A percentile compares a stretch with the other conserved stretches of the same genome.
These are phyloP conservation scores for Anomalospiza imberbis DNA, from an alignment of 2,797 vertebrate species.

Conservation along the genomic window DNA sequence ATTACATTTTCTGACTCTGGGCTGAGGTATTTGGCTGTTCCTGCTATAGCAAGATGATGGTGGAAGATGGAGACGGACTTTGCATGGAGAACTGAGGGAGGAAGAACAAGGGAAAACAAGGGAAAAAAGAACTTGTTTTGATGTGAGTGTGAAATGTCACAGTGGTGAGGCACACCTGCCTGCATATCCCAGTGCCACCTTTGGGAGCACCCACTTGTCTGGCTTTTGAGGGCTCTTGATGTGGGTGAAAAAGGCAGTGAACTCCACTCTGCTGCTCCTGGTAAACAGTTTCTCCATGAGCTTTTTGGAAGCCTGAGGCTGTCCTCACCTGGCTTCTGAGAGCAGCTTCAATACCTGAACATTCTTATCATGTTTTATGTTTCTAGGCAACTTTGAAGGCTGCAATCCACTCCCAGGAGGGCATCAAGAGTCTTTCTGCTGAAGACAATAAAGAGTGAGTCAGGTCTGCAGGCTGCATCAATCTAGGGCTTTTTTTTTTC, in stretches of 20 bases:
- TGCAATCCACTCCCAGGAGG: not conserved
- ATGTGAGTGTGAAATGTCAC: not conserved
- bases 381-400: not conserved
- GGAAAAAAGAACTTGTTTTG: not conserved
- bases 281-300: rapidly evolving
- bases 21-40: not conserved
- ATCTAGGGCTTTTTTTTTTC: not conserved
- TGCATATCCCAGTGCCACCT: rapidly evolving
- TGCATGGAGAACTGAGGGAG: not conserved
- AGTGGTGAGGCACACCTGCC: not conserved
- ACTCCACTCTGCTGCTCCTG: not conserved
- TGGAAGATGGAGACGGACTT: not conserved
- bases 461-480: not conserved
- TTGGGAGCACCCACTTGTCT: not conserved
- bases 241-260: not conserved
- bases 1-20: not conserved
- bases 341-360: not conserved
- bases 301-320: not conserved
- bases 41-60: not conserved
- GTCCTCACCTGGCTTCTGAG: not conserved
- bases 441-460: not conserved
- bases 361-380: rapidly evolving
- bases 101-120: not conserved
- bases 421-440: not conserved
- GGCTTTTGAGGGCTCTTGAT: not conserved